These are phyloP conservation scores for Thunnus thynnus DNA, from an alignment of 2,113 vertebrate genomes.

Conservation along the genomic window DNA sequence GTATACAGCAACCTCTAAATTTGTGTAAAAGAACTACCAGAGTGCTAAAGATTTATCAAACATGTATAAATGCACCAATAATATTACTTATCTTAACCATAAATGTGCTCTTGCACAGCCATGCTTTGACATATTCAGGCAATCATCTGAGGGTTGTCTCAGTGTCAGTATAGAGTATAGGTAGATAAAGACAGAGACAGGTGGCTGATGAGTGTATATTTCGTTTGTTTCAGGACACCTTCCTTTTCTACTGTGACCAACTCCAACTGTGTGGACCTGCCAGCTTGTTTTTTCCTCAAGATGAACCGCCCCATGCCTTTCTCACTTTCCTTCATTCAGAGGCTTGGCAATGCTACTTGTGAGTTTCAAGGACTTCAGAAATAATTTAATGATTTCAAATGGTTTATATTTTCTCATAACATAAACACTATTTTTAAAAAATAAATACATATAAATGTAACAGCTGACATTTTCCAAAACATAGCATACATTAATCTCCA, in stretches of 20 bases:
- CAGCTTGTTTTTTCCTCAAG: conserved; percentile 98
- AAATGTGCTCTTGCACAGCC: too few relatives aligned
- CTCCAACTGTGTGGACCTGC: conserved; percentile 97
- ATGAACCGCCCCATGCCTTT: conserved; percentile 94
- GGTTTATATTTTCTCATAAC: too few relatives aligned
- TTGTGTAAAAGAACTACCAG: too few relatives aligned
- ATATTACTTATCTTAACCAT: not conserved
- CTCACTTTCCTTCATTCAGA: conserved; percentile 94
- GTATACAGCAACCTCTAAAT: not conserved
- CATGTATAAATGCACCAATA: not conserved
- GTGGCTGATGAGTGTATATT: not conserved
- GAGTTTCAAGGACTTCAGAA: conserved; percentile 21
- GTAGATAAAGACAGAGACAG: not conserved
- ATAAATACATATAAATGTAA: too few relatives aligned
- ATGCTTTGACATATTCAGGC: not conserved
- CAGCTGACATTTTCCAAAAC: too few relatives aligned
- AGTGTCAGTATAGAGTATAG: not conserved
- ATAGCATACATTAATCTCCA: too few relatives aligned
- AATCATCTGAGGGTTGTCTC: not conserved
- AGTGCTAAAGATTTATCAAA: not conserved
- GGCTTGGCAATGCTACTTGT: conserved; percentile 93
- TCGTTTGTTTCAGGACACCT: conserved; percentile 85
- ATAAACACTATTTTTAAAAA: too few relatives aligned
- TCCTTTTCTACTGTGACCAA: conserved; percentile 96
- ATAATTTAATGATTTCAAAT: too few relatives aligned